Conservation (phyloP, 2,797 vertebrate species). For the Pachyuromys duprasi region DNA sequence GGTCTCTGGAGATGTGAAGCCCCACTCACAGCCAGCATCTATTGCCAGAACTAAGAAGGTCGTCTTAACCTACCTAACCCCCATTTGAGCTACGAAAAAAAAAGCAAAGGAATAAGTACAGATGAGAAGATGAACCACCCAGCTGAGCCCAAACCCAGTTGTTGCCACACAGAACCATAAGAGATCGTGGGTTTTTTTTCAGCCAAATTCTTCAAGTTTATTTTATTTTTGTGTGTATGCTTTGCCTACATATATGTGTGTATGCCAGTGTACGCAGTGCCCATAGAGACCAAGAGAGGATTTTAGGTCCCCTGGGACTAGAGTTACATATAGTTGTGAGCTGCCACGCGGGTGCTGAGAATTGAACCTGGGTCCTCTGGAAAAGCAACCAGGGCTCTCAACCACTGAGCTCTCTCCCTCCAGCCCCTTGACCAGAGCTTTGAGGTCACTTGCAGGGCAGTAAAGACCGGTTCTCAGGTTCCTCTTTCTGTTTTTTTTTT, state of each 20-base stretch:
- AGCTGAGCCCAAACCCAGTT: constrained; percentile 6
- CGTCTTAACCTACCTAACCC: neutral
- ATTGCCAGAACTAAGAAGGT: neutral
- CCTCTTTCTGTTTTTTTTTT: neutral
- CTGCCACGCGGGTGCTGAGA: neutral
- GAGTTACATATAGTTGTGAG: neutral
- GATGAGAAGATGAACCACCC: neutral
- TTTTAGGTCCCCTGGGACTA: neutral
- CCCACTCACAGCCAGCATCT: neutral
- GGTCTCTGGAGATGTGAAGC: neutral
- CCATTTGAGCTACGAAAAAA: neutral
- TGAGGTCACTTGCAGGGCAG: neutral
- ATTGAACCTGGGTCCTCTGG: neutral
- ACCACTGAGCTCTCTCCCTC: neutral
- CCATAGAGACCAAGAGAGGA: neutral
- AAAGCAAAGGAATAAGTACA: neutral
- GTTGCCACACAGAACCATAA: neutral
- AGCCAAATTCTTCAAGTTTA: neutral
- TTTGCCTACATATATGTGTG: neutral
- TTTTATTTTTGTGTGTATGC: neutral
- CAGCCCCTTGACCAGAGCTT: neutral
- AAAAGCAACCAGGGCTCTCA: neutral
- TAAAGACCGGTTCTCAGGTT: neutral
- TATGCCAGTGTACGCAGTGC: no score
- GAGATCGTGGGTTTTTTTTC: neutral